Evolutionary conservation across 2,113 vertebrate genomes (phyloP).

Genomic region (Zosterops japonicus): DNA sequence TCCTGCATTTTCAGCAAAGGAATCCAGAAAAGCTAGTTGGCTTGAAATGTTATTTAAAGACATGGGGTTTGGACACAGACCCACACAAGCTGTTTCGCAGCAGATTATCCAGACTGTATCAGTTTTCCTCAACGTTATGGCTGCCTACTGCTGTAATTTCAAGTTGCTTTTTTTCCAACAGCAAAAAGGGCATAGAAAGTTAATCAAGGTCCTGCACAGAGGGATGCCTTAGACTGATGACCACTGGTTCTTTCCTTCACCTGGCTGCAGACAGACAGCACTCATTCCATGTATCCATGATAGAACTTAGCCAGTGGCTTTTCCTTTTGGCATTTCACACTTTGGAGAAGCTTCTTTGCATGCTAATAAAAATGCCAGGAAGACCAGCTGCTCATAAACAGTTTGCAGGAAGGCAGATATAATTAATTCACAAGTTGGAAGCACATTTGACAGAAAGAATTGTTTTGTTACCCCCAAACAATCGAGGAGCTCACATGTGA

Average conservation of each 20-base stretch:
- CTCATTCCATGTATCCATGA: accelerated
- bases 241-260: not conserved
- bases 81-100: slow-evolving; percentile 12
- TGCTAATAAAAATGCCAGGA: slow-evolving; percentile 43
- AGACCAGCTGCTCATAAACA: slow-evolving; percentile 21
- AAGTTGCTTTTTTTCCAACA: not conserved
- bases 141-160: not conserved
- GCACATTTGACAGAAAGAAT: slow-evolving; percentile 13
- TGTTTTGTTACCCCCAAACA: slow-evolving; percentile 34
- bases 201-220: not conserved
- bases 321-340: not conserved
- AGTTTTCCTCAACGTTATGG: not conserved
- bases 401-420: slow-evolving; percentile 17
- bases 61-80: not conserved
- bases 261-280: not conserved
- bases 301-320: not conserved
- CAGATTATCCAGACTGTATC: slow-evolving; percentile 23
- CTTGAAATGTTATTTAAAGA: slow-evolving; percentile 41
- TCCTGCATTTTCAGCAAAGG: not conserved
- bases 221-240: not conserved
- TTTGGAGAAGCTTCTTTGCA: slow-evolving; percentile 22
- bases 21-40: not conserved
- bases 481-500: not conserved
- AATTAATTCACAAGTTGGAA: slow-evolving; percentile 57
- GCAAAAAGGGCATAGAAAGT: not conserved